A percentile compares a stretch with the other conserved stretches of the same genome.
Evolutionary conservation across 2,888 invertebrate genomes (phyloP).

Genomic region (Xiphydria camelus): DNA sequence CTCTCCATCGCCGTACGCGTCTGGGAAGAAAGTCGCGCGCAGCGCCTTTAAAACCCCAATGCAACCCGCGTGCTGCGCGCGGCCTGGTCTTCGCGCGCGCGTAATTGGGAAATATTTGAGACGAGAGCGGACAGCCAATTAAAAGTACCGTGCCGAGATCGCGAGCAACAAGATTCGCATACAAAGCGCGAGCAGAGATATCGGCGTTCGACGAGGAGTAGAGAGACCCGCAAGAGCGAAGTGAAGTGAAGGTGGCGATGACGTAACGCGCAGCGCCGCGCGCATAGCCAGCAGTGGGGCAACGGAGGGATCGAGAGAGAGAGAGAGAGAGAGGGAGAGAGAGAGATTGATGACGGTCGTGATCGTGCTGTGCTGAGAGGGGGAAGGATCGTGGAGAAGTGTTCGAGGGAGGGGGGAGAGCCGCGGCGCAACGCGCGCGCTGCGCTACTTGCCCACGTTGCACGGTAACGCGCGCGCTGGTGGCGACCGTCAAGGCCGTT

Average conservation of each 20-base stretch:
- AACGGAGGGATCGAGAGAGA: no score
- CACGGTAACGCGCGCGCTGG: not conserved
- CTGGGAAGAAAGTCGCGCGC: not conserved
- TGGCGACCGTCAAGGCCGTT: slow-evolving; percentile 35
- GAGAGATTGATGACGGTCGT: no score
- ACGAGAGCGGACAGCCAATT: not conserved
- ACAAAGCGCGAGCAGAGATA: no score
- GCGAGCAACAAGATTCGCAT: slow-evolving; percentile 7
- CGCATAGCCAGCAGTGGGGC: no score
- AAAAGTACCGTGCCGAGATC: not conserved
- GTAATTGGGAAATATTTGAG: not conserved
- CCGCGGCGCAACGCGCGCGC: no score
- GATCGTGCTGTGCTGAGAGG: no score
- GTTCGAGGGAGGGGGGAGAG: no score
- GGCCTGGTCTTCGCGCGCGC: no score
- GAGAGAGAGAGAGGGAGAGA: no score
- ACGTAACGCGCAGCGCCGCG: slow-evolving; percentile 18
- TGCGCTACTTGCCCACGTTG: not conserved
- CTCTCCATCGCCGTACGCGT: not conserved
- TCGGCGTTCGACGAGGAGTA: slow-evolving; percentile 8
- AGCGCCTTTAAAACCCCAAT: not conserved
- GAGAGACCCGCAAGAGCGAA: no score
- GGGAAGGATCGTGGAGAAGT: no score
- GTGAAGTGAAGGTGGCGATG: slow-evolving; percentile 26
- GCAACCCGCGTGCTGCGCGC: no score